phyloP scores from a whole-genome alignment of 2,113 vertebrate species.

The Otocyon megalotis region DNA sequence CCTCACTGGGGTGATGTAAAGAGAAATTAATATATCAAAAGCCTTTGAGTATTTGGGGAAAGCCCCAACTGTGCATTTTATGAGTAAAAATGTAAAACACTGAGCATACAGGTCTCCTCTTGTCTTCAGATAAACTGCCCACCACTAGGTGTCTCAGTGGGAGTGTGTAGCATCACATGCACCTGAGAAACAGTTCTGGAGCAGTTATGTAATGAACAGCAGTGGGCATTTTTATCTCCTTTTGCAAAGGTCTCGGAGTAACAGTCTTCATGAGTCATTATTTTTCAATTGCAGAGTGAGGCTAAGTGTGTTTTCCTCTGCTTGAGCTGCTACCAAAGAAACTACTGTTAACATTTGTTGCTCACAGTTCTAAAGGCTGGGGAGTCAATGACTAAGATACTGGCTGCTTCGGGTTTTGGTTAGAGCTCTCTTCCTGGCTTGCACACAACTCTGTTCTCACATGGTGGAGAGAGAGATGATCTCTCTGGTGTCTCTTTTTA shows the following conservation, averaged over 20 bases:
- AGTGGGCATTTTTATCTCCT: not conserved
- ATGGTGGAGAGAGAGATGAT: not conserved
- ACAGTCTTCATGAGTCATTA: not conserved
- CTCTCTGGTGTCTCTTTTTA: not conserved
- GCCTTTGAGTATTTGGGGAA: not conserved
- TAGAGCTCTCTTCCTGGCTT: not conserved
- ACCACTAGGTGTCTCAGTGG: slow-evolving; percentile 37
- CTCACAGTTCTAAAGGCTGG: not conserved
- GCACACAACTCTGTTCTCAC: not conserved
- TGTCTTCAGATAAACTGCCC: not conserved
- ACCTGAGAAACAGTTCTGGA: not conserved
- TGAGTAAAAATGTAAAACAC: not conserved
- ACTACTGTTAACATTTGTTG: not conserved
- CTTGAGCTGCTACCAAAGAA: not conserved
- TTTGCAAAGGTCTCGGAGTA: not conserved
- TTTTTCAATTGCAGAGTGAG: slow-evolving; percentile 29
- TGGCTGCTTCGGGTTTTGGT: not conserved
- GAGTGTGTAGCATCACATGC: not conserved
- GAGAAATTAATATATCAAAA: not conserved
- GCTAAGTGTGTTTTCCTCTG: not conserved
- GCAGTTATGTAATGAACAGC: not conserved
- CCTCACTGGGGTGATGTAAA: not conserved
- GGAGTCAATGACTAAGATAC: not conserved
- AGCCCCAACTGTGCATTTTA: not conserved
- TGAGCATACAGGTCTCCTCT: not conserved